Evolutionary conservation across 2,888 invertebrate genomes (phyloP).

Genomic region (Trachelus tabidus): DNA sequence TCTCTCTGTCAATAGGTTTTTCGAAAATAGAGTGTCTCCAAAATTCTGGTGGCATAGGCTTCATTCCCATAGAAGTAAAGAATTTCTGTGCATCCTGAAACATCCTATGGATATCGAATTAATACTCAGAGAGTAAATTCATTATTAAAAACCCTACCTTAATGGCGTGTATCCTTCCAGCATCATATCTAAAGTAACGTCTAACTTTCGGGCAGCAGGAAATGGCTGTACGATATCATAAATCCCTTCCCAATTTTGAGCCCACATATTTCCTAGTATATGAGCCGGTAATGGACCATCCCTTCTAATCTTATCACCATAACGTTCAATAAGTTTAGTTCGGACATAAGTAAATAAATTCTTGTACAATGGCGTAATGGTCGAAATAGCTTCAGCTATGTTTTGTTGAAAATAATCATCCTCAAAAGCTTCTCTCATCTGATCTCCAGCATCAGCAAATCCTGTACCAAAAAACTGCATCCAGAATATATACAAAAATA

Average conservation of each 20-base stretch:
- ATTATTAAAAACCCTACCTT: slow-evolving; percentile 66
- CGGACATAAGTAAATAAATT: slow-evolving; percentile 87
- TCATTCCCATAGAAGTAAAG: slow-evolving; percentile 83
- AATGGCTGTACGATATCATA: slow-evolving; percentile 82
- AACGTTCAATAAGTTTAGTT: slow-evolving; percentile 73
- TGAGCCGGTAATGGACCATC: slow-evolving; percentile 89
- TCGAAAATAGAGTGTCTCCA: slow-evolving; percentile 86
- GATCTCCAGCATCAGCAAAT: slow-evolving; percentile 83
- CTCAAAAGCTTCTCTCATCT: slow-evolving; percentile 82
- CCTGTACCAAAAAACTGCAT: slow-evolving; percentile 66
- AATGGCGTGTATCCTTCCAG: slow-evolving; percentile 79
- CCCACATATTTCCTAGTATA: slow-evolving; percentile 87
- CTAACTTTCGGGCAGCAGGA: slow-evolving; percentile 75
- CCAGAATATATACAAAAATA: neutral
- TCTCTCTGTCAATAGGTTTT: slow-evolving; percentile 77
- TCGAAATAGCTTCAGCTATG: slow-evolving; percentile 68
- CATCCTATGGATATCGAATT: slow-evolving; percentile 69
- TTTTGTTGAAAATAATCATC: slow-evolving; percentile 74
- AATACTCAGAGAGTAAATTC: slow-evolving; percentile 2
- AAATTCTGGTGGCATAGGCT: slow-evolving; percentile 84
- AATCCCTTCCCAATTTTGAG: slow-evolving; percentile 83
- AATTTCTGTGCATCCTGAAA: slow-evolving; percentile 88
- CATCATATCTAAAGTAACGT: slow-evolving; percentile 83
- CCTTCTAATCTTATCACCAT: slow-evolving; percentile 72
- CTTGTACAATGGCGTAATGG: slow-evolving; percentile 76